A percentile compares a stretch with the other conserved stretches of the same genome.
Conservation (phyloP, 2,888 invertebrate species). For the Petrolisthes cinctipes region DNA sequence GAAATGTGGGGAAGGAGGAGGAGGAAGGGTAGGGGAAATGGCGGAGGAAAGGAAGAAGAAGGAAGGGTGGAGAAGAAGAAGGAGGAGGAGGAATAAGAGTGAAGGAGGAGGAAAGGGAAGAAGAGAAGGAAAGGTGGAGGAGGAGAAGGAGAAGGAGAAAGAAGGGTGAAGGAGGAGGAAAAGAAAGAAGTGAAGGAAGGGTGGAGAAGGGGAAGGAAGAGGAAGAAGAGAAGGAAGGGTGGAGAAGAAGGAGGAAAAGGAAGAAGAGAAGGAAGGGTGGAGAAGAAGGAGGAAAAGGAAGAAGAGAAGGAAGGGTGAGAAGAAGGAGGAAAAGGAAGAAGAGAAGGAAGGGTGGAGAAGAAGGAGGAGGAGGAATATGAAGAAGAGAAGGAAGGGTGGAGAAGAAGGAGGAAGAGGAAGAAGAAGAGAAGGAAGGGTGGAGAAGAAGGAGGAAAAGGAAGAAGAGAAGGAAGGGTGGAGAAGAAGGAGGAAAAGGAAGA, state of each 20-base stretch:
- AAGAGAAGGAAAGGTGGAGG: background rate
- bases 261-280: background rate
- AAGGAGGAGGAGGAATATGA: background rate
- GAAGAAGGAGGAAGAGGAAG: constrained; percentile 34
- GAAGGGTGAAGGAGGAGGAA: constrained; percentile 9
- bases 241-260: background rate
- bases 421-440: constrained; percentile 21
- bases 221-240: background rate
- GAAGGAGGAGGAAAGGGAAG: background rate
- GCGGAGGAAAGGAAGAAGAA: background rate
- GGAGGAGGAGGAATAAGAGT: background rate
- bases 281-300: background rate
- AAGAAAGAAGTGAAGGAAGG: background rate
- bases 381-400: constrained; percentile 16
- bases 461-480: constrained; percentile 1
- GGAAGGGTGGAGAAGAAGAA: background rate
- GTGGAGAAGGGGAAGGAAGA: background rate
- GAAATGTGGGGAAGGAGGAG: no score
- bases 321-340: background rate
- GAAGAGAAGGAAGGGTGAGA: background rate
- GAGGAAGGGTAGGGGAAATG: no score
- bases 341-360: background rate
- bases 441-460: constrained; percentile 5
- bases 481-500: background rate
- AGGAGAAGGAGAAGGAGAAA: background rate